Base-by-base conservation (phyloP, 1,140 invertebrate genomes). In the Eurosta solidaginis region DNA sequence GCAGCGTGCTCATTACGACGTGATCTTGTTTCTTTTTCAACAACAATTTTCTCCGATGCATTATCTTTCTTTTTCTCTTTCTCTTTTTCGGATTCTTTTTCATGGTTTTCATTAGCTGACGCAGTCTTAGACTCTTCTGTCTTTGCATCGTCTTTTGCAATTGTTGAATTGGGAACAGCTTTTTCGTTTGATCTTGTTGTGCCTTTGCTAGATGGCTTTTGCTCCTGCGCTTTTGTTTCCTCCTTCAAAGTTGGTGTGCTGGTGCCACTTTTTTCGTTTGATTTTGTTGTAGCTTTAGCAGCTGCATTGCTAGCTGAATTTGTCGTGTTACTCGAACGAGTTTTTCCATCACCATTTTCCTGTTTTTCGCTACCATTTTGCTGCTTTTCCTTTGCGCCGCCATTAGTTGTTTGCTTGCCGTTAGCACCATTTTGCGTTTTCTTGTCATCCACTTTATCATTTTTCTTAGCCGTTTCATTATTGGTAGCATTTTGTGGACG, bases 401-500 rank as follows among this genome's bases (percentile, higher is more conserved):
- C 52, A 17, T 17, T 75, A 7, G 22, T 29, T 45, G 73, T 10
- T 14, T 22, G 33, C 20, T 84, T 76, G 74, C 81, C 82, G 68
- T 20, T 75, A n/a, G n/a, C n/a, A 9, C 83, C 83, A 80, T 86
- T 86, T 40, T 82, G 81, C n/a, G 49, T 76, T 52, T 82, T 84
- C 42, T 82, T 83, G 1, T 84, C 82, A 12, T 84, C 82, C 7
- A 25, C 27, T 29, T 76, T 76, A n/a, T 79, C 45, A 45, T 74
- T 75, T 45, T 78, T 73, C 20, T 45, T 76, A 2, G 52, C 44
- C 49, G 74, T 73, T 29, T 74, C 74, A 74, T 73, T 79, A 40
- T 76, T 45, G 14, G 20, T 75, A 25, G 45, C 76, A 76, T 12
- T 3, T 44, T 29, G 47, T 82, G 84, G 52, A 82, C 83, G 1